These are phyloP conservation scores for Orussus abietinus DNA, from an alignment of 1,140 invertebrate species.

Conservation along the genomic window DNA sequence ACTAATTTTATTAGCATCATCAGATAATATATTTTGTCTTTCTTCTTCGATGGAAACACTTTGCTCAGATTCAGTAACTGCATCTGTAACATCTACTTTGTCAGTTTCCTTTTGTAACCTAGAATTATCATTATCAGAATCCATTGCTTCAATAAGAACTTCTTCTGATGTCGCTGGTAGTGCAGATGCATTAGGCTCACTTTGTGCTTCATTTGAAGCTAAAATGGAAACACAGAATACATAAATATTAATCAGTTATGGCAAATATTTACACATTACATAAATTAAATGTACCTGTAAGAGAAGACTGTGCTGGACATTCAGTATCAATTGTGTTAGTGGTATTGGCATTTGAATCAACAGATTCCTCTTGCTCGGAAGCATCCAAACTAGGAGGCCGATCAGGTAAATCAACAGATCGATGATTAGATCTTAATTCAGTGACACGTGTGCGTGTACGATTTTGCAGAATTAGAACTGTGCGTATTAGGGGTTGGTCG, in stretches of 20 bases:
- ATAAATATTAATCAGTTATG: conserved; percentile 6
- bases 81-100: conserved; percentile 15
- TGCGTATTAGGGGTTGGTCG: conserved; percentile 53
- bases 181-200: conserved; percentile 18
- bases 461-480: conserved; percentile 54
- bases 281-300: conserved; percentile 20
- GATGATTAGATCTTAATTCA: conserved; percentile 34
- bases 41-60: no score
- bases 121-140: conserved; percentile 37
- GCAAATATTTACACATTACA: conserved; percentile 15
- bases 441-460: conserved; percentile 37
- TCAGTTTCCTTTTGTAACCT: conserved; percentile 12
- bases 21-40: conserved; percentile 17
- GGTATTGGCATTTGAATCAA: conserved; percentile 20
- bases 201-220: conserved; percentile 19
- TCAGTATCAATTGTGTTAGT: conserved; percentile 25
- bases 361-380: conserved; percentile 30
- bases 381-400: conserved; percentile 24
- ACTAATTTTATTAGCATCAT: conserved; percentile 55
- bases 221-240: conserved; percentile 9
- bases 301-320: conserved; percentile 29
- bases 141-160: conserved; percentile 47
- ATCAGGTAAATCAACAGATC: conserved; percentile 14
- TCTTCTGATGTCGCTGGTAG: conserved; percentile 34
- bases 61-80: conserved; percentile 9